Percentiles rank a stretch among this genome's conserved stretches.
Conservation (phyloP, 1,140 invertebrate genomes). For the Dendrolimus kikuchii region DNA sequence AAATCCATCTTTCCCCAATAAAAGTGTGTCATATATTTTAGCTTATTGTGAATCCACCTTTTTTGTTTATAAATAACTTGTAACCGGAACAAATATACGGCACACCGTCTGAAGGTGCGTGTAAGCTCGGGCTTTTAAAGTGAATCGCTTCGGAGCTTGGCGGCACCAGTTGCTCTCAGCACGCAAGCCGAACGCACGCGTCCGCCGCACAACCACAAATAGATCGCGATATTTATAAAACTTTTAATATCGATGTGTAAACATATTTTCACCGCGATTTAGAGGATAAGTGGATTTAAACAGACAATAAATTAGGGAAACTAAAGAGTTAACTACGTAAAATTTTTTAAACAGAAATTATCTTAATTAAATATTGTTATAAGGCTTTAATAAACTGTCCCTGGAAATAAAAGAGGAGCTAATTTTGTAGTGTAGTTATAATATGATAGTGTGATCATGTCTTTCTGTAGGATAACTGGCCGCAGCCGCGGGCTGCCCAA, state of each 20-base stretch:
- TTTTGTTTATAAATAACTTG: slow-evolving; percentile 62
- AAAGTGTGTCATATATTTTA: slow-evolving; percentile 61
- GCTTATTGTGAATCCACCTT: slow-evolving; percentile 52
- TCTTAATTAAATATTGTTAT: too few species aligned
- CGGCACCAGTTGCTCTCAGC: slow-evolving; percentile 37
- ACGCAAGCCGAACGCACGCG: slow-evolving; percentile 38
- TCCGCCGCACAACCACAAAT: slow-evolving; percentile 20
- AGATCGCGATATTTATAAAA: slow-evolving; percentile 29
- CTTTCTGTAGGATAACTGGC: slow-evolving; percentile 87
- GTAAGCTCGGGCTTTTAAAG: slow-evolving; percentile 29
- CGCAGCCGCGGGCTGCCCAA: slow-evolving; percentile 84
- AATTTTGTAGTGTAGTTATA: slow-evolving; percentile 4
- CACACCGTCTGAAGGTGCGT: slow-evolving; percentile 65
- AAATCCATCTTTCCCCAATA: slow-evolving; percentile 26
- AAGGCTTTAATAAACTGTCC: too few species aligned
- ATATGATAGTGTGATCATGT: slow-evolving; percentile 72
- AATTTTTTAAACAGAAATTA: too few species aligned
- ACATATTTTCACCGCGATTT: slow-evolving; percentile 16
- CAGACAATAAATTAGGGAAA: too few species aligned
- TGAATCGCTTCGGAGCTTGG: slow-evolving; percentile 16
- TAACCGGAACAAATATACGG: slow-evolving; percentile 63
- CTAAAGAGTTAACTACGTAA: too few species aligned
- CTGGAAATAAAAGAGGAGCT: too few species aligned
- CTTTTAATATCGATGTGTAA: slow-evolving; percentile 34
- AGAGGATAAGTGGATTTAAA: too few species aligned